phyloP scores from a whole-genome alignment of 2,888 invertebrate genomes.

The Ochropleura leucogaster region DNA sequence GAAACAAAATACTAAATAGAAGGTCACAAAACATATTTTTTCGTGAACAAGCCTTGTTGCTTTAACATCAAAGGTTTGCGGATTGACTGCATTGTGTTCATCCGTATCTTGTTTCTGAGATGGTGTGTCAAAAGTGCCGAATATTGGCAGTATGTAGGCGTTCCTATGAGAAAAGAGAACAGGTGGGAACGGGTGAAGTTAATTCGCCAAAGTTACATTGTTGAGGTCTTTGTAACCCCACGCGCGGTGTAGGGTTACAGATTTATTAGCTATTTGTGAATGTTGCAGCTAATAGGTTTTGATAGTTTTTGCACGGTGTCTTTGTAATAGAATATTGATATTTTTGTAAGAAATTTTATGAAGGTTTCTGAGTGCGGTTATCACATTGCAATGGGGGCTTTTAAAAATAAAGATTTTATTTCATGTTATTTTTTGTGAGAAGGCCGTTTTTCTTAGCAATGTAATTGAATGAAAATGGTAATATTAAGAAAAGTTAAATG shows the following conservation, averaged over 20 bases:
- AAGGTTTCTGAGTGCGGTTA: constrained; percentile 39
- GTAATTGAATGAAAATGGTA: background rate
- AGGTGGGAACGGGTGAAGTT: constrained; percentile 85
- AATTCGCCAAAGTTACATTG: constrained; percentile 76
- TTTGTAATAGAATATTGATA: constrained; percentile 51
- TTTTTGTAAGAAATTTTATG: constrained; percentile 36
- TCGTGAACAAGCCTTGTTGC: constrained; percentile 39
- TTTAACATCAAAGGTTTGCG: constrained; percentile 67
- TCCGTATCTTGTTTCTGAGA: constrained; percentile 80
- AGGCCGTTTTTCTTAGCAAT: background rate
- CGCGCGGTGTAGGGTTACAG: constrained; percentile 62
- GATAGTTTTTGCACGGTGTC: constrained; percentile 44
- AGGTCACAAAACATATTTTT: constrained; percentile 49
- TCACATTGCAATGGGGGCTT: constrained; percentile 48
- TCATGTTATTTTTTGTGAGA: background rate
- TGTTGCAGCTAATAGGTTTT: constrained; percentile 57
- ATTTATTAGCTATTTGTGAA: constrained; percentile 60
- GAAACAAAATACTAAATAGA: constrained; percentile 54
- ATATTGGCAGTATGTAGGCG: constrained; percentile 50
- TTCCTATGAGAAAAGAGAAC: constrained; percentile 75
- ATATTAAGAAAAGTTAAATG: background rate
- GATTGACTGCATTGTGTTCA: constrained; percentile 76
- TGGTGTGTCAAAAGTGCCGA: constrained; percentile 82
- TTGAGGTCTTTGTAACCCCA: constrained; percentile 61
- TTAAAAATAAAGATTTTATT: background rate